Evolutionary conservation across 53 echinoderm and acorn worm species (phyloP), one percentile per base, ranked within the genome.

Genomic region (Holothuria scabra): DNA sequence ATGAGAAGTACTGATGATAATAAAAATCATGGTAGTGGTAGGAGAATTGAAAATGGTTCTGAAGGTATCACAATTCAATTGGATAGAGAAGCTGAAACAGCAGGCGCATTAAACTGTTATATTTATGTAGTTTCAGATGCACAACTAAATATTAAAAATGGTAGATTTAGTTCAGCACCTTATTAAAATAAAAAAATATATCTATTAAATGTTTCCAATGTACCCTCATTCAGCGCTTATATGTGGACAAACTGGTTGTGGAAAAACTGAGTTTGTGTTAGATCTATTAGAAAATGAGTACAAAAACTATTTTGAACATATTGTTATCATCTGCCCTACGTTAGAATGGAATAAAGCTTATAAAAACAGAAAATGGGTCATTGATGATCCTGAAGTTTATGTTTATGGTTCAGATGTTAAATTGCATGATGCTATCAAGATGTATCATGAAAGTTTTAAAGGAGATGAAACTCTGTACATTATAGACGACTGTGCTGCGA

Each of bases 241-340:
- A 57, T 57, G 58, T 57, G 58, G 12, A 57, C 12, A 57, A 57
- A 12, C 20, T 12, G 20, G 58, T 57, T 57, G 12, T 14, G 12
- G 12, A 14, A 14, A 57, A 20, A 57, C 20, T 57, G 12, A 20
- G 12, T 57, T n/a, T n/a, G n/a, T n/a, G n/a, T n/a, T n/a, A n/a
- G n/a, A n/a, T n/a, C n/a, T n/a, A n/a, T n/a, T n/a, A 57, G 58
- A 57, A 57, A 57, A 57, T 57, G 58, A 57, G 58, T 57, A 57
- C 58, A 57, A 57, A 20, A 12, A 57, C 20, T 57, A 14, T 57
- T 57, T 57, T 35, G 35, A 35, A 35, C 35, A 35, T 35, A 35
- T 35, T 6, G 35, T 35, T 35, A 35, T 35, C 35, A 35, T 35
- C 35, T 35, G 35, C 35, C 35, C 35, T 35, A 35, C 35, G 35